phyloP scores from a whole-genome alignment of 2,113 vertebrate species.

The Mungos mungo region DNA sequence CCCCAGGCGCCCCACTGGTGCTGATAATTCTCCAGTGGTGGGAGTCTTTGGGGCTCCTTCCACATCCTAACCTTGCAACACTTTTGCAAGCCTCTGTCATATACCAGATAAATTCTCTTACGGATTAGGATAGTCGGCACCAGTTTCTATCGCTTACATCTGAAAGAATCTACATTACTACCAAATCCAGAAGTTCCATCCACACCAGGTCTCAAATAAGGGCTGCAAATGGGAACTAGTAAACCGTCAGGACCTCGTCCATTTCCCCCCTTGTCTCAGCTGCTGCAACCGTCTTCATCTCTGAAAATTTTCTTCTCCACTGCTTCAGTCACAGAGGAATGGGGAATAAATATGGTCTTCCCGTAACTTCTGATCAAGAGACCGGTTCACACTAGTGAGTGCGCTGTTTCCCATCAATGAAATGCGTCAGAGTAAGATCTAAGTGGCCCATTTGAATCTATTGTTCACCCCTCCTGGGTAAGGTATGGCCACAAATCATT shows the following conservation, averaged over 20 bases:
- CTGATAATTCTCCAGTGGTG: rapidly evolving
- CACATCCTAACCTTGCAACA: too few relatives aligned
- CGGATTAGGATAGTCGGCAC: background rate
- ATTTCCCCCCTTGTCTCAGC: background rate
- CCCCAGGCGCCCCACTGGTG: too few relatives aligned
- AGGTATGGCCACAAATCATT: background rate
- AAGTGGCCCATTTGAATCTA: background rate
- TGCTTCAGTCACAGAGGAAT: too few relatives aligned
- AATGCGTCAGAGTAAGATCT: background rate
- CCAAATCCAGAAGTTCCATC: background rate
- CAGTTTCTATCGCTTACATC: background rate
- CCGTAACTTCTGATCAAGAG: background rate
- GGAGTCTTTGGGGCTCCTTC: background rate
- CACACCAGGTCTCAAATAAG: background rate
- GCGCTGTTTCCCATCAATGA: background rate
- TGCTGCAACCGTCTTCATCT: background rate
- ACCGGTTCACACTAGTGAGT: background rate
- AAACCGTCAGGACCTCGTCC: background rate
- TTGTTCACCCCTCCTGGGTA: background rate
- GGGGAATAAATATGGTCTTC: background rate
- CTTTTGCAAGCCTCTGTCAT: background rate
- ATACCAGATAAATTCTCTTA: background rate
- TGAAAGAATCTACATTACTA: background rate
- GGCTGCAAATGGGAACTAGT: background rate
- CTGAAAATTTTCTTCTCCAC: background rate